Evolutionary conservation across 2,797 vertebrate genomes (phyloP).

Genomic region (Pipistrellus kuhlii): DNA sequence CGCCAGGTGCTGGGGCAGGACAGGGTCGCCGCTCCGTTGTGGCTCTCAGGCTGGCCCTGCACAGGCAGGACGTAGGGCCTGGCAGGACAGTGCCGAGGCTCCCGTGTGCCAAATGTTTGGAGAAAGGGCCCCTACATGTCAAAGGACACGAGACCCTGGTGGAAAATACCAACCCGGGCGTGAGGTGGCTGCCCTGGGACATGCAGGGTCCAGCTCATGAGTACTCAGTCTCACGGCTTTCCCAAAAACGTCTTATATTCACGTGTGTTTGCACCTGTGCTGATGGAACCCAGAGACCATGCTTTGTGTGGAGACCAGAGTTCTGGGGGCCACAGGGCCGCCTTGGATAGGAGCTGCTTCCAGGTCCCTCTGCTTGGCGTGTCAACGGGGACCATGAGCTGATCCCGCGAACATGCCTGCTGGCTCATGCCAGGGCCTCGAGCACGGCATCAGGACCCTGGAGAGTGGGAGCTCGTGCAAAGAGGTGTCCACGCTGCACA

Average conservation of each 20-base stretch:
- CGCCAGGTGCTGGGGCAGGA: not conserved
- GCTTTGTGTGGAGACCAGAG: fast-evolving
- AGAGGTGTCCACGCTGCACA: fast-evolving
- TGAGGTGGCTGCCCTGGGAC: not conserved
- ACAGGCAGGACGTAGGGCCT: not conserved
- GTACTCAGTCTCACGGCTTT: fast-evolving
- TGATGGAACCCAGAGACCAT: fast-evolving
- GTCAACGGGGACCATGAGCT: not conserved
- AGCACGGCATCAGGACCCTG: fast-evolving
- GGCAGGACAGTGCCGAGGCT: not conserved
- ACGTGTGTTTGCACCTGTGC: fast-evolving
- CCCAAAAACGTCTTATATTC: fast-evolving
- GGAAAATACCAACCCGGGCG: not conserved
- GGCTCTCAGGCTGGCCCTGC: not conserved
- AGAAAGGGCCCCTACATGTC: not conserved
- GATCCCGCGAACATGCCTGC: not conserved
- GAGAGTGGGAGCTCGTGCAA: not conserved
- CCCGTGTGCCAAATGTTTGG: not conserved
- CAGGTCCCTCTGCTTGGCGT: not conserved
- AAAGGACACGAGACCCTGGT: not conserved
- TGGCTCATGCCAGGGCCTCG: not conserved
- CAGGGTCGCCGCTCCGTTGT: not conserved
- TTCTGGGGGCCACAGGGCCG: not conserved
- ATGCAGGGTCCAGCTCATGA: not conserved
- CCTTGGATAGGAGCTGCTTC: not conserved